These are phyloP conservation scores for Brotogeris chrysoptera DNA, from an alignment of 2,797 vertebrate species.

Conservation along the genomic window DNA sequence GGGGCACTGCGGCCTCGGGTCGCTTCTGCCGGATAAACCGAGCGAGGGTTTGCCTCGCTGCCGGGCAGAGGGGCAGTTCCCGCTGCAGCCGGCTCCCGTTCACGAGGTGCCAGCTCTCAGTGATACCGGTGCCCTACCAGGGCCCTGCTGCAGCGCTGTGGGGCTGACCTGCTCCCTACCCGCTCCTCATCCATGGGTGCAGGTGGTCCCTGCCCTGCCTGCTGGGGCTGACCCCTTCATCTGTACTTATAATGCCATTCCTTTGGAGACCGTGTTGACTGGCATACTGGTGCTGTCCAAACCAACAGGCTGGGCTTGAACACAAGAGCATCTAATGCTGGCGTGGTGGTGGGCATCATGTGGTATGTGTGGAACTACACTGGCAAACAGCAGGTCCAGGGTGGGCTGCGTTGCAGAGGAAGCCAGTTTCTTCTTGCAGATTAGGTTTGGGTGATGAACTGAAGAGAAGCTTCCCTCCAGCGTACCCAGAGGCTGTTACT, in stretches of 20 bases:
- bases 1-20: neutral
- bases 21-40: neutral
- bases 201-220: neutral
- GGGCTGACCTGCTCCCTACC: neutral
- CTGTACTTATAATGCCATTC: neutral
- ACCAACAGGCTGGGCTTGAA: neutral
- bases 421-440: neutral
- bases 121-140: fast-evolving
- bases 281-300: neutral
- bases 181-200: fast-evolving
- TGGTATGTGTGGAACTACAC: fast-evolving
- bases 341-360: fast-evolving
- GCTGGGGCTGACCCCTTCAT: neutral
- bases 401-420: fast-evolving
- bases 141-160: fast-evolving
- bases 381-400: neutral
- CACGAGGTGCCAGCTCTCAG: neutral
- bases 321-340: fast-evolving
- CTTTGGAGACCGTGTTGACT: neutral
- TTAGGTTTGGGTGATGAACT: neutral
- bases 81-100: neutral
- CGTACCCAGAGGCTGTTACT: neutral
- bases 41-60: neutral
- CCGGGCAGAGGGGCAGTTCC: neutral
- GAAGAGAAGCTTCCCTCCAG: neutral